phyloP scores from a whole-genome alignment of 1,140 invertebrate genomes.

The Orussus abietinus region DNA sequence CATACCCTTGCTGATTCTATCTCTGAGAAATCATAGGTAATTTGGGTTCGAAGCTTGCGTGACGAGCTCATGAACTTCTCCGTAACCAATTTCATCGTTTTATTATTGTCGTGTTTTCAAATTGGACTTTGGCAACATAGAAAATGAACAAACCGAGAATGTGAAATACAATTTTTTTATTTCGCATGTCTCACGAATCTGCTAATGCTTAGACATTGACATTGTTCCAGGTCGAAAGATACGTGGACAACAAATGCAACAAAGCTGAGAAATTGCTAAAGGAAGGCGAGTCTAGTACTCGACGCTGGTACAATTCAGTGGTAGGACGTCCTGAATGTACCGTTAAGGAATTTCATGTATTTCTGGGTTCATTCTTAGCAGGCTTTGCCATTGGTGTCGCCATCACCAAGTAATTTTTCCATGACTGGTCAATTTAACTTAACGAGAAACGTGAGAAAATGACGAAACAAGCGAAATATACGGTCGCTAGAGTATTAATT shows the following conservation, averaged over 20 bases:
- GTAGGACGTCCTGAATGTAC: conserved; percentile 58
- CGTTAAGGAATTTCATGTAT: conserved; percentile 72
- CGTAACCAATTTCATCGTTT: not conserved
- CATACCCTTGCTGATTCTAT: too few relatives aligned
- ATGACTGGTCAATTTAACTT: too few relatives aligned
- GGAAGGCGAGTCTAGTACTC: conserved; percentile 63
- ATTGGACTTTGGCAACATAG: not conserved
- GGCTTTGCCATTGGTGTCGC: conserved; percentile 66
- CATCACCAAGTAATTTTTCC: conserved; percentile 41
- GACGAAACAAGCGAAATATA: too few relatives aligned
- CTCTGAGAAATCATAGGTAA: too few relatives aligned
- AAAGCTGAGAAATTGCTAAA: conserved; percentile 70
- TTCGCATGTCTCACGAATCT: too few relatives aligned
- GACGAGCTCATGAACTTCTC: not conserved
- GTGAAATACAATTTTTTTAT: conserved; percentile 7
- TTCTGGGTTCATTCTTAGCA: conserved; percentile 68
- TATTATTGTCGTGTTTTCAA: not conserved
- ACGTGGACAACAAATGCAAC: conserved; percentile 72
- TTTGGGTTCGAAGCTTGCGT: too few relatives aligned
- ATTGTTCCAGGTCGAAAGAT: conserved; percentile 66
- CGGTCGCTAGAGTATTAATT: too few relatives aligned
- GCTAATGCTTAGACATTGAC: too few relatives aligned
- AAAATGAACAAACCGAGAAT: conserved; percentile 2
- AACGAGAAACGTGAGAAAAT: too few relatives aligned
- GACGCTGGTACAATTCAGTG: conserved; percentile 69